Evolutionary conservation across 2,113 vertebrate species (phyloP), one percentile per base, ranked within the genome.

Genomic region (Bostrychus sinensis): DNA sequence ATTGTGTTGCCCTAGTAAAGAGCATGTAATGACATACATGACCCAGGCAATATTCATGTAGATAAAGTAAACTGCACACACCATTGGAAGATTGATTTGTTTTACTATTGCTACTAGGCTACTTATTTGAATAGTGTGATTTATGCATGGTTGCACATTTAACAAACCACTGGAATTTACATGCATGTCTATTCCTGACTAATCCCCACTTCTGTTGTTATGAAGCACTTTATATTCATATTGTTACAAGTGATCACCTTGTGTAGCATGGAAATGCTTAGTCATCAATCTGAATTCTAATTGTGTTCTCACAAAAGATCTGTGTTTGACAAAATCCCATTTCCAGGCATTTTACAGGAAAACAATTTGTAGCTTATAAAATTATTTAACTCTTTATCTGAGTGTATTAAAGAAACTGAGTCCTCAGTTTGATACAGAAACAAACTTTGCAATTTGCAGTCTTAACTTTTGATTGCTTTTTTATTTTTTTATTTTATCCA

Each of bases 341-440:
- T 74, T 65, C 69, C 41, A 60, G 61, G 32, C 51, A 9, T 63
- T 62, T 54, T 26, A 26, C 28, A 17, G 36, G 23, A 70, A 66
- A 67, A 2, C 34, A 66, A 20, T 72, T 58, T 56, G 38, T 39
- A 36, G 45, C 60, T 48, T 61, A 55, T 61, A 65, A 43, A 61
- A 73, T 71, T n/a, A 76, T 74, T 74, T 78, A 58, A 69, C 66
- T 74, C 39, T 59, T 76, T 51, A 73, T 65, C 41, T 63, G 50
- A 73, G 62, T 46, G 12, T 20, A 39, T 46, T 56, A 42, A 63
- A 58, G 36, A 66, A 68, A 46, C 45, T 19, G 16, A 60, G 28
- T 56, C 55, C 20, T 67, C 22, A 46, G 37, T 78, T 60, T 66
- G 39, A 50, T 28, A 56, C 25, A 3, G 62, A 50, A 20, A 48